These are phyloP conservation scores for Pseudomyrmex concolor DNA, from an alignment of 1,140 invertebrate species.

Conservation along the genomic window DNA sequence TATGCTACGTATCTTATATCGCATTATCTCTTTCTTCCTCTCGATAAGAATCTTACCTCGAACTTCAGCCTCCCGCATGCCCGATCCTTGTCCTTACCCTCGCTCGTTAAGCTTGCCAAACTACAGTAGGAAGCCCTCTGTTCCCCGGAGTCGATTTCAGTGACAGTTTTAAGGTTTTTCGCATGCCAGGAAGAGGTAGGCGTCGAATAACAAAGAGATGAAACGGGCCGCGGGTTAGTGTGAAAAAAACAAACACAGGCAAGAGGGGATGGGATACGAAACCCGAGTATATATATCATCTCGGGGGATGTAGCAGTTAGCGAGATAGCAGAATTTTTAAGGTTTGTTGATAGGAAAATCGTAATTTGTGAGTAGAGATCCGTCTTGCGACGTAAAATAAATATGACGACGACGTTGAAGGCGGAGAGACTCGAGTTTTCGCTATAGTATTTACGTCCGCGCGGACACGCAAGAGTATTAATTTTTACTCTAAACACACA, in stretches of 20 bases:
- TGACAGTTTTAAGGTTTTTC: constrained; percentile 68
- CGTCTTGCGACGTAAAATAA: constrained; percentile 11
- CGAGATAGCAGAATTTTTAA: neutral
- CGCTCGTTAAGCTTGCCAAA: constrained; percentile 81
- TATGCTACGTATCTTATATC: neutral
- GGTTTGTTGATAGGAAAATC: constrained; percentile 6
- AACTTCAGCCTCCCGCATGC: constrained; percentile 61
- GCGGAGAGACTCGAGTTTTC: constrained; percentile 4
- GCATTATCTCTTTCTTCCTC: constrained; percentile 18
- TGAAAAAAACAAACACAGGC: constrained; percentile 7
- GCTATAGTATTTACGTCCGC: constrained; percentile 49
- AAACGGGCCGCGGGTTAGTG: constrained; percentile 69
- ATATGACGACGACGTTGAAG: constrained; percentile 4
- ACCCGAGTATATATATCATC: constrained; percentile 1
- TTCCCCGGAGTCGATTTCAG: constrained; percentile 63
- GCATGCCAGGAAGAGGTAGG: constrained; percentile 57
- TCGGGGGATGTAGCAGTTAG: constrained; percentile 49
- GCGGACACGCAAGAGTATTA: constrained; percentile 2
- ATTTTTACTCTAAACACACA: neutral
- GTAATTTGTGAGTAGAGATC: constrained; percentile 1
- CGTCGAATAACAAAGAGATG: constrained; percentile 69
- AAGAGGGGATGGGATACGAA: neutral
- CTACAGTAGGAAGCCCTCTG: constrained; percentile 84
- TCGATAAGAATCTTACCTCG: constrained; percentile 70
- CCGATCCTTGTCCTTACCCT: constrained; percentile 73